These are phyloP conservation scores for Menidia beryllina DNA, from an alignment of 2,113 vertebrate genomes.

Conservation along the genomic window DNA sequence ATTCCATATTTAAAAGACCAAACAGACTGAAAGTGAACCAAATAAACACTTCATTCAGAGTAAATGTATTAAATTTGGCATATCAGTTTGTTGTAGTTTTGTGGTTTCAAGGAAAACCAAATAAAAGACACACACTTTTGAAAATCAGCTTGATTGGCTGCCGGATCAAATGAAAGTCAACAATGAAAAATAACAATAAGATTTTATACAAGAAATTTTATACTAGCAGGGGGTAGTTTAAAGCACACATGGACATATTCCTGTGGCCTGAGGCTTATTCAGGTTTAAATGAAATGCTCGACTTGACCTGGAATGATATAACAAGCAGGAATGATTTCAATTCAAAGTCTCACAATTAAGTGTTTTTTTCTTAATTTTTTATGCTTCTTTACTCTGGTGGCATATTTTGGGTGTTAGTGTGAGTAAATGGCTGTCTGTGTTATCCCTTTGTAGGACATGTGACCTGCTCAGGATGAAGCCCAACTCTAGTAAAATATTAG, in stretches of 20 bases:
- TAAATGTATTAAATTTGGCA: not conserved
- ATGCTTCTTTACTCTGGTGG: not conserved
- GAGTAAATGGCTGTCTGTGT: not conserved
- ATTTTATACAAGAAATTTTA: not conserved
- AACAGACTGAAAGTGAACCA: no score
- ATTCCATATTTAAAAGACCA: not conserved
- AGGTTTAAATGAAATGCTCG: not conserved
- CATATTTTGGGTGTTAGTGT: not conserved
- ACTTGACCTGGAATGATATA: not conserved
- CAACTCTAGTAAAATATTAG: not conserved
- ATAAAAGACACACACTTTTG: not conserved
- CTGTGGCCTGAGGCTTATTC: not conserved
- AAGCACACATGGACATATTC: not conserved
- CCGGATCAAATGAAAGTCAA: not conserved
- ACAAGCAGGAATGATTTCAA: not conserved
- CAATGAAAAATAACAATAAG: not conserved
- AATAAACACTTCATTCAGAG: no score
- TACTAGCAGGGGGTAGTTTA: not conserved
- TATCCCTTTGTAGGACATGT: not conserved
- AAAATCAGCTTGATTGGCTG: not conserved
- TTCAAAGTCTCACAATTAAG: no score
- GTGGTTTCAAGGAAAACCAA: not conserved
- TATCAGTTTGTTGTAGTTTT: not conserved
- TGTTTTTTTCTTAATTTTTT: not conserved
- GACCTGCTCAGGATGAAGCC: not conserved